A percentile compares a stretch with the other conserved stretches of the same genome.
Conservation (phyloP, 2,113 vertebrate genomes). For the Oxyruncus cristatus region DNA sequence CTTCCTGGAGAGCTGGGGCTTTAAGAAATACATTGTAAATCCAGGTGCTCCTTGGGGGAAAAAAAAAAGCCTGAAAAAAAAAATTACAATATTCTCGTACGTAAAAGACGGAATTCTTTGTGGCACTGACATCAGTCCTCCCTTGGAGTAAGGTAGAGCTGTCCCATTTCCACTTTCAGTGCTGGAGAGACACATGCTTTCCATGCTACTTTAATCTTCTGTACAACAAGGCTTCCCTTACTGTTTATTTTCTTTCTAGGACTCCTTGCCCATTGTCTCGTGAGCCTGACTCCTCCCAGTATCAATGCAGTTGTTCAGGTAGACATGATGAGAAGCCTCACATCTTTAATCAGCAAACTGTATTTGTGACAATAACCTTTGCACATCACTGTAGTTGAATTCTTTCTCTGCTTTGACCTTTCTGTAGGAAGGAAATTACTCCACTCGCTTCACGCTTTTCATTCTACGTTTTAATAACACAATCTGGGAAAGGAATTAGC, state of each 20-base stretch:
- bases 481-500: neutral
- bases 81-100: neutral
- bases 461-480: neutral
- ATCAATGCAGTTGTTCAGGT: neutral
- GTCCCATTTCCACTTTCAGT: neutral
- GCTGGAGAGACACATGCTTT: neutral
- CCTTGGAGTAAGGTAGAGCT: neutral
- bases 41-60: neutral
- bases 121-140: neutral
- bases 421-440: neutral
- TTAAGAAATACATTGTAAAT: neutral
- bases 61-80: neutral
- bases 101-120: rapidly evolving
- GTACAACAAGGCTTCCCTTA: neutral
- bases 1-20: neutral
- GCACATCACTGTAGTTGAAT: neutral
- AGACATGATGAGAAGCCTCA: neutral
- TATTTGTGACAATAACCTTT: neutral
- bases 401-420: neutral
- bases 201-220: neutral
- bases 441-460: neutral
- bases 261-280: neutral
- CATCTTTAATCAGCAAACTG: neutral
- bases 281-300: neutral
- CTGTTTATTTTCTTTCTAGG: neutral